phyloP scores from a whole-genome alignment of 2,888 invertebrate species.

The Papilio demoleus region DNA sequence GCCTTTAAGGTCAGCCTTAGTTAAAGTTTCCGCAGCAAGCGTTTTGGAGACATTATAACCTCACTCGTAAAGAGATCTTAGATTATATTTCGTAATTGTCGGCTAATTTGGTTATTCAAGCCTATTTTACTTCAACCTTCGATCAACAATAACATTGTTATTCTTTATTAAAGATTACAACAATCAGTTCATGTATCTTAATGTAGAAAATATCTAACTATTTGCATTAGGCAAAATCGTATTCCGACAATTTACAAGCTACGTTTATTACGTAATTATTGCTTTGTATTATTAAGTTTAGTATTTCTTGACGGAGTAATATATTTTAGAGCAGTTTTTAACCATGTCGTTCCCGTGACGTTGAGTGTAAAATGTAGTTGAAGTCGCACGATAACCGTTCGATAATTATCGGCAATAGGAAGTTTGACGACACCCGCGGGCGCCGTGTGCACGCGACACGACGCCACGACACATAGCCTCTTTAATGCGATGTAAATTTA shows the following conservation, averaged over 20 bases:
- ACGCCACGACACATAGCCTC: constrained; percentile 43
- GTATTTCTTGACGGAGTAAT: neutral
- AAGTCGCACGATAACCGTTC: constrained; percentile 52
- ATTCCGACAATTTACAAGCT: too few species aligned
- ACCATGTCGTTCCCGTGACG: constrained; percentile 51
- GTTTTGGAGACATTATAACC: neutral
- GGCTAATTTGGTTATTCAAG: neutral
- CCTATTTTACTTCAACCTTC: neutral
- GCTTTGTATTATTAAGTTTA: too few species aligned
- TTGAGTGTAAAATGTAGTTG: constrained; percentile 5
- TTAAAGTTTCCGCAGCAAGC: neutral
- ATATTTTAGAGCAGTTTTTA: neutral
- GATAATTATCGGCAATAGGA: constrained; percentile 61
- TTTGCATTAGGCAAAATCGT: too few species aligned
- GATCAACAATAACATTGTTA: too few species aligned
- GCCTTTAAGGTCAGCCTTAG: neutral
- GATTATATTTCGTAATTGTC: neutral
- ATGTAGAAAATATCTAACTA: too few species aligned
- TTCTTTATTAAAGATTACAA: too few species aligned
- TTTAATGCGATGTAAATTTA: constrained; percentile 65
- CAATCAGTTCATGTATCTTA: too few species aligned
- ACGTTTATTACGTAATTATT: too few species aligned
- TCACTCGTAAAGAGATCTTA: neutral
- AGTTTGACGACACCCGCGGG: constrained; percentile 67
- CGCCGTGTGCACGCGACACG: constrained; percentile 58